A percentile compares a stretch with the other conserved stretches of the same genome.
phyloP scores from a whole-genome alignment of 2,888 invertebrate genomes.

The Teleogryllus oceanicus region DNA sequence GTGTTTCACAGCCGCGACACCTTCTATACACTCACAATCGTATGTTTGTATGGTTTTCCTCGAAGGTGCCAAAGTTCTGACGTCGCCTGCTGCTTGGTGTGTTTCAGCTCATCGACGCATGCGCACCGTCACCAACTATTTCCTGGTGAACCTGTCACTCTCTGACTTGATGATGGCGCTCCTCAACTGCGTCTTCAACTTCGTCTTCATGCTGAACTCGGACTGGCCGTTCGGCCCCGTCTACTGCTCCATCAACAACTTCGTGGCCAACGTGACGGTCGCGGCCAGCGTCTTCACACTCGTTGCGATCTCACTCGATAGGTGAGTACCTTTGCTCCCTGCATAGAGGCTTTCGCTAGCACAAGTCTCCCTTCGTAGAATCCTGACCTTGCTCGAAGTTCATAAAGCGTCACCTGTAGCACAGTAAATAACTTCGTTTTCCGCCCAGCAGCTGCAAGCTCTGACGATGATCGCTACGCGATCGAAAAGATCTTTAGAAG shows the following conservation, averaged over 20 bases:
- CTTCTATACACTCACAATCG: too few relatives aligned
- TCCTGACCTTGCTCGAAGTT: too few relatives aligned
- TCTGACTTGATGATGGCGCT: conserved; percentile 79
- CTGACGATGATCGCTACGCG: too few relatives aligned
- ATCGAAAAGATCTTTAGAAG: too few relatives aligned
- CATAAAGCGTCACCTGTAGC: too few relatives aligned
- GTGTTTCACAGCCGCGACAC: too few relatives aligned
- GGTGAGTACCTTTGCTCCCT: conserved; percentile 46
- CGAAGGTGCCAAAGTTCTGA: too few relatives aligned
- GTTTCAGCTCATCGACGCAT: conserved; percentile 70
- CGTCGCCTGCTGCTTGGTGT: background rate
- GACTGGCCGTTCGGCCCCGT: conserved; percentile 56
- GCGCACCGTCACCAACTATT: conserved; percentile 89
- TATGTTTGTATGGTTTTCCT: too few relatives aligned
- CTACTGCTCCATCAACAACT: conserved; percentile 56
- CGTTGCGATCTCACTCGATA: conserved; percentile 58
- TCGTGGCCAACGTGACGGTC: conserved; percentile 56
- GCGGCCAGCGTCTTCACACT: conserved; percentile 58
- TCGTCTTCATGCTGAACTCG: conserved; percentile 54
- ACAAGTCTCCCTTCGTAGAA: too few relatives aligned
- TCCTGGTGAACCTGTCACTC: conserved; percentile 81
- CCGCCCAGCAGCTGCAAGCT: too few relatives aligned
- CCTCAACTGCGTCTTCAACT: conserved; percentile 56
- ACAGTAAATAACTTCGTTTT: too few relatives aligned
- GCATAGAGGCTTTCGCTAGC: too few relatives aligned